Percentiles rank a stretch among this genome's conserved stretches.
phyloP scores from a whole-genome alignment of 2,888 invertebrate genomes.

The Biston betularia region DNA sequence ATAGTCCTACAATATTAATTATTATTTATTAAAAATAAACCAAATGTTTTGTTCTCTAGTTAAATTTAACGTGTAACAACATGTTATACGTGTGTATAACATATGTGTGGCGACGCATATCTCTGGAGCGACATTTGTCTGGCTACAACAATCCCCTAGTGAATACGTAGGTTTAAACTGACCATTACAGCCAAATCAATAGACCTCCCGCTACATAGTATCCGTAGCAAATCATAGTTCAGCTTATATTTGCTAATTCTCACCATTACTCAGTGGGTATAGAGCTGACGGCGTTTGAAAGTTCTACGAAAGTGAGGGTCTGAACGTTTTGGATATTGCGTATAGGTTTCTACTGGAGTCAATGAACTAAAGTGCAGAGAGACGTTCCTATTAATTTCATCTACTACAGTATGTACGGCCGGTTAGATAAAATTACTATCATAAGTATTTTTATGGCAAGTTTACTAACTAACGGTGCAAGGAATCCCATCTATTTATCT shows the following conservation, averaged over 20 bases:
- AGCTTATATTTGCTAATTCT: constrained; percentile 10
- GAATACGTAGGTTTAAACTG: constrained; percentile 30
- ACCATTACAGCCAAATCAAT: constrained; percentile 7
- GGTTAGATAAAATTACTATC: too few species aligned
- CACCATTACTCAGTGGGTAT: constrained; percentile 8
- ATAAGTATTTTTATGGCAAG: too few species aligned
- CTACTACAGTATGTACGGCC: constrained; percentile 38
- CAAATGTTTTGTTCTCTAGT: too few species aligned
- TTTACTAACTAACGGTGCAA: too few species aligned
- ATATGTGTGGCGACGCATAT: too few species aligned
- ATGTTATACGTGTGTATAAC: too few species aligned
- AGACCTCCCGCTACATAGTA: constrained; percentile 6
- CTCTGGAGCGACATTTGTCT: too few species aligned
- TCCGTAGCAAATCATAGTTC: constrained; percentile 3
- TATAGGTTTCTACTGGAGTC: constrained; percentile 64
- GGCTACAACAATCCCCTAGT: not conserved
- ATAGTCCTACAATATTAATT: too few species aligned
- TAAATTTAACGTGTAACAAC: too few species aligned
- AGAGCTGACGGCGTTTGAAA: constrained; percentile 18
- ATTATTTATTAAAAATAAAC: too few species aligned
- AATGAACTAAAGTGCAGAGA: constrained; percentile 73
- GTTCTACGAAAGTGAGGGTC: constrained; percentile 34
- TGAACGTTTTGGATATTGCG: constrained; percentile 40
- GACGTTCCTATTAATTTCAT: constrained; percentile 77
- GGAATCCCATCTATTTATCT: too few species aligned